Evolutionary conservation across 2,113 vertebrate genomes (phyloP), one percentile per base, ranked within the genome.

Genomic region (Marmota monax): DNA sequence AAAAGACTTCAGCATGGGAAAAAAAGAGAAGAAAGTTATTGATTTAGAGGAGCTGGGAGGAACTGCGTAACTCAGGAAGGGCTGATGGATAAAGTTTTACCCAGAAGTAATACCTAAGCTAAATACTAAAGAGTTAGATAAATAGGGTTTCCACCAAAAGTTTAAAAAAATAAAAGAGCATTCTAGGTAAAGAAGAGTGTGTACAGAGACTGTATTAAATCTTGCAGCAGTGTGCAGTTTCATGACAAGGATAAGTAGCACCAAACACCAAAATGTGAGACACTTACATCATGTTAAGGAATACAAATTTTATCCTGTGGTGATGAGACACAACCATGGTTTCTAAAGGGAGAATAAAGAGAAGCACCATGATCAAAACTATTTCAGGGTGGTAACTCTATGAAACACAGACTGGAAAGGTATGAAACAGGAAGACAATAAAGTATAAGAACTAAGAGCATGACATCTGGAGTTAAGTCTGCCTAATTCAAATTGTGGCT

Each of bases 241-340:
- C 27, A 84, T 72, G 51, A 61, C 1, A 25, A 84, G 18, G 27
- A 25, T 34, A 77, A 85, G 76, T 4, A 77, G 74, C 63, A 92
- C 23, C 29, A 32, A 96, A 91, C 63, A 92, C 18, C 18, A n/a
- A 96, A 91, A 13, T 82, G 18, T 92, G 72, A 96, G 53, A 73
- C 6, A 76, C 32, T 63, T 70, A 23, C 34, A 72, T 78, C 87
- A 86, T 58, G 7, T 84, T 92, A 78, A 70, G 13, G 51, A 95
- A 89, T 90, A 95, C 72, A 88, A 45, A 84, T 88, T 83, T 91
- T 69, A 74, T 74, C 48, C 45, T 74, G 32, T 67, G 80, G 69
- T 51, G 22, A 93, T 20, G 25, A 37, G 5, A 69, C 34, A 90
- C 42, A 85, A 87, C 61, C 25, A 45, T 72, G 32, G 72, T 80